Evolutionary conservation across 2,113 vertebrate species (phyloP), one percentile per base, ranked within the genome.

Genomic region (Cygnus atratus): DNA sequence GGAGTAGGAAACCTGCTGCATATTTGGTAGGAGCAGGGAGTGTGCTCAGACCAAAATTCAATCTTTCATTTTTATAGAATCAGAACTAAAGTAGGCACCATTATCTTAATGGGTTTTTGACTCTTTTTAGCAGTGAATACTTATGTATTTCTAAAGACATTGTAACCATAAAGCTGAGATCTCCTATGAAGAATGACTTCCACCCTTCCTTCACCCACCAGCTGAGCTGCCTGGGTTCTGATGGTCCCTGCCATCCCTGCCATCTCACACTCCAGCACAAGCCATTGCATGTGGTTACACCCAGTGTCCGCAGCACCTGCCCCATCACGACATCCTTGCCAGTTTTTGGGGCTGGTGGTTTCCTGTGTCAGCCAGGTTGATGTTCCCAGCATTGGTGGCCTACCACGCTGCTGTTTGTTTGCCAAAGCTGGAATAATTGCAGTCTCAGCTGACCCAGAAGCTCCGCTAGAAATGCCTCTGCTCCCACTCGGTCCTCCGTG

Each of bases 271-370:
- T 35, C 20, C 21, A 26, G 24, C 16, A 65, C 44, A 86, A 29
- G 57, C 5, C 19, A 20, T 1, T 35, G 21, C 13, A 43, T 1
- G 0, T 17, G 2, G 0, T 35, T 39, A 37, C 12, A 7, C 4
- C 1, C 57, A 50, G 7, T 5, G 16, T 0, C 1, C 5, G 15
- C 2, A 3, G 26, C 4, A 78, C 39, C 43, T 12, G 7, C 63
- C 21, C n/a, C 12, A 4, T 4, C 17, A 25, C 14, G 46, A 24
- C 16, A 24, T 25, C 18, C 46, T 61, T 55, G 52, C 22, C 22
- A 37, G 25, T 37, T 71, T 43, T 25, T 37, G 26, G 26, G n/a
- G 15, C 13, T 67, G 21, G 8, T 86, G 39, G 57, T 73, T 92
- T 52, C 72, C 59, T 9, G 10, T 28, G 62, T 48, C 62, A 61